Conservation (phyloP, 2,113 vertebrate species). For the Seriola quinqueradiata region DNA sequence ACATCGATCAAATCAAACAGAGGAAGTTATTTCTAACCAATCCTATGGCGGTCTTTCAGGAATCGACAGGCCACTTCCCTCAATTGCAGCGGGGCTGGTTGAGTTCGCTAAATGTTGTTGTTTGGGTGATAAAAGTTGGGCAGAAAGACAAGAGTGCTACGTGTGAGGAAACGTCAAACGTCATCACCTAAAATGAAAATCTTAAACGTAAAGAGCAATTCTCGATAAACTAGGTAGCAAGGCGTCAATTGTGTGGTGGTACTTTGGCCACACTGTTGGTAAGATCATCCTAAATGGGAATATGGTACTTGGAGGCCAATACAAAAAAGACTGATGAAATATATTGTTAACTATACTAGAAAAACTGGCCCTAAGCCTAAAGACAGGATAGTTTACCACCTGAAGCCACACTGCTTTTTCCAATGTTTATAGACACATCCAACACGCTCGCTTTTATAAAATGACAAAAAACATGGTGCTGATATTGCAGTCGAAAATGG, state of each 20-base stretch:
- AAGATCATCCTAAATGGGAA: not conserved
- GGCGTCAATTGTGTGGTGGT: not conserved
- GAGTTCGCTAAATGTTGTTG: not conserved
- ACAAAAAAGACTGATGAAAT: not conserved
- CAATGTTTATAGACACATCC: not conserved
- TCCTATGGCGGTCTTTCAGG: not conserved
- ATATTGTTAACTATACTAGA: not conserved
- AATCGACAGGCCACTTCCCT: not conserved
- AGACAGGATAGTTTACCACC: not conserved
- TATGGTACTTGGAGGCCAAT: not conserved
- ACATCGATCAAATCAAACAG: not conserved
- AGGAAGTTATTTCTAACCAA: not conserved
- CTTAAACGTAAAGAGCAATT: not conserved
- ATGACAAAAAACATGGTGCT: not conserved
- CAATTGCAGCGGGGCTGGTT: not conserved
- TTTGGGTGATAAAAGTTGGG: not conserved
- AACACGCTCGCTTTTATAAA: not conserved
- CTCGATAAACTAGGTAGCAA: not conserved
- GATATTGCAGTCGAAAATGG: not conserved
- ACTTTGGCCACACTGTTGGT: not conserved
- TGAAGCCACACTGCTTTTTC: not conserved
- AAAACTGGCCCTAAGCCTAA: not conserved
- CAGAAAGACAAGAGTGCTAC: not conserved
- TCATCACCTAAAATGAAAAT: not conserved
- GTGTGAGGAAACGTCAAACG: not conserved